These are phyloP conservation scores for Epizoanthus stellaris DNA, from an alignment of 92 coral and sea anemone species.

Conservation along the genomic window DNA sequence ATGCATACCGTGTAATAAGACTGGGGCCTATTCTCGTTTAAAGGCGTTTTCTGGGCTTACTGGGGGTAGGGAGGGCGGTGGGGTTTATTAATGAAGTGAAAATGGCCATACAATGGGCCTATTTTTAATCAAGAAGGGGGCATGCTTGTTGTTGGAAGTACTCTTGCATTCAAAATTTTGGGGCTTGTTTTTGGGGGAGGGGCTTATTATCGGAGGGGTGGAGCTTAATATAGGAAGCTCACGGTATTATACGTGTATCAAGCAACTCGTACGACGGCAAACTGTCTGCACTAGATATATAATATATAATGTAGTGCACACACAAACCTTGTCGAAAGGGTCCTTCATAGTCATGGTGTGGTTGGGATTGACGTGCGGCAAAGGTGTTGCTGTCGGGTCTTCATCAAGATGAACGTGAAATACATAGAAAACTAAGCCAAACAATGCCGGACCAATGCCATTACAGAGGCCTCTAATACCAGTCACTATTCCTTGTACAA, in stretches of 20 bases:
- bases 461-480: slow-evolving; percentile 97
- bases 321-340: slow-evolving; percentile 78
- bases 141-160: no score
- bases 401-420: slow-evolving; percentile 97
- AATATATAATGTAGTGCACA: neutral
- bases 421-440: slow-evolving; percentile 91
- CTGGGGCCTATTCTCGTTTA: no score
- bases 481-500: slow-evolving; percentile 95
- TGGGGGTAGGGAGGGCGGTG: no score
- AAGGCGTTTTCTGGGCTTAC: no score
- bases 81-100: no score
- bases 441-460: slow-evolving; percentile 97
- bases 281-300: neutral
- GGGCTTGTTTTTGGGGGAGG: no score
- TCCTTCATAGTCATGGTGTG: slow-evolving; percentile 67
- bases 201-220: neutral
- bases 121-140: neutral
- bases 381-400: slow-evolving; percentile 43
- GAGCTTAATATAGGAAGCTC: neutral
- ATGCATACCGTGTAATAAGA: no score
- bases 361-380: slow-evolving; percentile 33
- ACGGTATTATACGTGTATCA: no score
- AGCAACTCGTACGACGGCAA: no score
- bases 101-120: neutral
- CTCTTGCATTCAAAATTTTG: no score